Conservation (phyloP, 1,140 invertebrate genomes). For the Choristoneura fumiferana region DNA sequence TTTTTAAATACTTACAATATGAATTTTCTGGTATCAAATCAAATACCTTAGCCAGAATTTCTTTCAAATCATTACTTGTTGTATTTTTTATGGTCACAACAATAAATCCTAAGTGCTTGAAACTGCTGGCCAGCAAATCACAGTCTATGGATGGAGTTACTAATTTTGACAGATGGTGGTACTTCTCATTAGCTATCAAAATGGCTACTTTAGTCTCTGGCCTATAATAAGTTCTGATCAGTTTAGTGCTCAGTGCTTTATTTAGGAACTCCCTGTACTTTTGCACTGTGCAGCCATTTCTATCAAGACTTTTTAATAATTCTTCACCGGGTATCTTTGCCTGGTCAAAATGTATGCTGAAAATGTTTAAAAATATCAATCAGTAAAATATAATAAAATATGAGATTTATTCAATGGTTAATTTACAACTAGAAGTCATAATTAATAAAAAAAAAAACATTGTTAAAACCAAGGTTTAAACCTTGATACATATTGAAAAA, state of each 20-base stretch:
- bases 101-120: constrained; percentile 64
- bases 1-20: constrained; percentile 64
- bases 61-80: constrained; percentile 43
- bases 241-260: constrained; percentile 35
- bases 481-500: too few relatives aligned
- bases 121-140: constrained; percentile 48
- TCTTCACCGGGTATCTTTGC: constrained; percentile 48
- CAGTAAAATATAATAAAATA: too few relatives aligned
- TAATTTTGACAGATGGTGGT: constrained; percentile 58
- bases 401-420: too few relatives aligned
- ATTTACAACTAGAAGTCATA: too few relatives aligned
- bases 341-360: constrained; percentile 41
- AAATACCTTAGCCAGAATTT: constrained; percentile 46
- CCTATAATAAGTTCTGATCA: constrained; percentile 44
- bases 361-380: constrained; percentile 14
- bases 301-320: constrained; percentile 49
- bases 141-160: constrained; percentile 69
- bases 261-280: constrained; percentile 42
- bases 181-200: constrained; percentile 64
- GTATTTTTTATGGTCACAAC: constrained; percentile 59
- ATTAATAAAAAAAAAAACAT: too few relatives aligned
- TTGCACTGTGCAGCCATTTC: constrained; percentile 40
- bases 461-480: too few relatives aligned
- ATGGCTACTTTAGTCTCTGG: constrained; percentile 63
- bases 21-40: constrained; percentile 53